phyloP scores from a whole-genome alignment of 2,797 vertebrate species.

The Eulemur mongoz region DNA sequence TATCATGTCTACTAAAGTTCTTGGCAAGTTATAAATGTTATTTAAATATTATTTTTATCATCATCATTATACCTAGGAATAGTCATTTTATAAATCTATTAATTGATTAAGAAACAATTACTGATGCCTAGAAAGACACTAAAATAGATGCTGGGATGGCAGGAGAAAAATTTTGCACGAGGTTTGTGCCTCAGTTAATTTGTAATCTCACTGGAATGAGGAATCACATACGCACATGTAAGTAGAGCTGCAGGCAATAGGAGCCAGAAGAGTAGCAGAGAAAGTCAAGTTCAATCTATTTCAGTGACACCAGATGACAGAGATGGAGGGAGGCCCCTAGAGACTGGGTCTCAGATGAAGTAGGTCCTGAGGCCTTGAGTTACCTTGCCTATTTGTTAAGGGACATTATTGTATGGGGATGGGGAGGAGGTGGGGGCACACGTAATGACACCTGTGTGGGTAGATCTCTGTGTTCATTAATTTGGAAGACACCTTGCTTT shows the following conservation, averaged over 20 bases:
- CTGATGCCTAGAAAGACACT: not conserved
- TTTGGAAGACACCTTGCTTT: not conserved
- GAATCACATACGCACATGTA: not conserved
- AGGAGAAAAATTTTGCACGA: not conserved
- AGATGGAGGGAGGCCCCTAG: not conserved
- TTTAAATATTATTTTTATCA: conserved; percentile 38
- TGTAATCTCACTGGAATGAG: not conserved
- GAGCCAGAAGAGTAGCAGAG: not conserved
- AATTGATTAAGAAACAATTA: conserved; percentile 7
- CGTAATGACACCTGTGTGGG: not conserved
- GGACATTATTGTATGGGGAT: not conserved
- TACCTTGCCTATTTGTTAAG: not conserved
- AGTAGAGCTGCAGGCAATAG: not conserved
- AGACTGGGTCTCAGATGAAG: not conserved
- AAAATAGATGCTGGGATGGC: not conserved
- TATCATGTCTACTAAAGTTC: not conserved
- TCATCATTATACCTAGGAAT: not conserved
- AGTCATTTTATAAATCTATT: not conserved
- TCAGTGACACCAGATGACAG: not conserved
- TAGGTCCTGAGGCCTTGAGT: not conserved
- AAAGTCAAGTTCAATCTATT: not conserved
- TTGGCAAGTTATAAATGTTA: not conserved
- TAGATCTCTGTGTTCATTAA: not conserved
- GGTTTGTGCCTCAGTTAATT: not conserved
- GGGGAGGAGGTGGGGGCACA: not conserved